Percentiles rank a stretch among this genome's conserved stretches.
Evolutionary conservation across 2,797 vertebrate species (phyloP).

Genomic region (Halcyon leucocephala): DNA sequence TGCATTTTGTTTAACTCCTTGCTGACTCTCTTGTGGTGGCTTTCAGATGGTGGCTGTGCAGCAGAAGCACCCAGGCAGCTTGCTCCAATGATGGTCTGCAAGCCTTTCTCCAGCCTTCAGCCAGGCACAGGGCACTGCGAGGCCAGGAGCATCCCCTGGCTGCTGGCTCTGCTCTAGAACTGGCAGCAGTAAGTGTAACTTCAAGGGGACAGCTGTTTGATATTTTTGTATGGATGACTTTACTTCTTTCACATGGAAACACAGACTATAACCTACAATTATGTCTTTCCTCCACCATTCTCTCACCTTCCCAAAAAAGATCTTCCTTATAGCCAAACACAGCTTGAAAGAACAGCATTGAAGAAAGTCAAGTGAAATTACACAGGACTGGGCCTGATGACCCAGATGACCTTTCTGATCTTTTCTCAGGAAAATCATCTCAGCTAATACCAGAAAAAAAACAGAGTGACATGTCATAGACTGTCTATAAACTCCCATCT

Average conservation of each 20-base stretch:
- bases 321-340: neutral
- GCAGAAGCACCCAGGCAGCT: neutral
- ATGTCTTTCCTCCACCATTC: neutral
- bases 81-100: fast-evolving
- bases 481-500: neutral
- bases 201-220: fast-evolving
- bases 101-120: neutral
- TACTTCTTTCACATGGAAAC: neutral
- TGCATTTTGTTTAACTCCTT: conserved; percentile 29
- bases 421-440: neutral
- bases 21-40: neutral
- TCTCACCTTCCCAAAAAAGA: fast-evolving
- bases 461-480: fast-evolving
- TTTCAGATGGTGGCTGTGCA: neutral
- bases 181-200: neutral
- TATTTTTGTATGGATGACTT: neutral
- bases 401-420: neutral
- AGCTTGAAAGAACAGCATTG: neutral
- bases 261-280: neutral
- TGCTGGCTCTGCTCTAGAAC: neutral
- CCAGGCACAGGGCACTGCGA: neutral
- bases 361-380: neutral
- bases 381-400: neutral
- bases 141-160: neutral
- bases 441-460: neutral